Base-by-base conservation (phyloP, 1,140 invertebrate genomes). In the Teleogryllus occipitalis region DNA sequence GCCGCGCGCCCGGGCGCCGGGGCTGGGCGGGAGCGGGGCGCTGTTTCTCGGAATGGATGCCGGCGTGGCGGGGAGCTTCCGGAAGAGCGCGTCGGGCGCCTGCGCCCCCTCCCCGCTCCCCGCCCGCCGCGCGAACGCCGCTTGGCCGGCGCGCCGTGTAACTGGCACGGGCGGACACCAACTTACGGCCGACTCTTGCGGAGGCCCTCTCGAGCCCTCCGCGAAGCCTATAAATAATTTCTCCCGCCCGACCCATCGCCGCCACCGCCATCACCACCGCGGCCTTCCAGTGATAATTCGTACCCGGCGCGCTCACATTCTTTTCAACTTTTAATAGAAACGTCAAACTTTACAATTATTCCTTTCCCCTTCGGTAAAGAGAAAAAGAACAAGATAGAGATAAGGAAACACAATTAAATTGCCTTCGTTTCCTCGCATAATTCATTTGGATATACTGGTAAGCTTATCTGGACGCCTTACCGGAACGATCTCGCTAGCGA, bases 271-370 rank as follows among this genome's bases (percentile, higher is more conserved):
- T 65, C 54, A 10, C 54, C 54, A 10, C 10, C 18, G 10, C 54
- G 10, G 10, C 54, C 54, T 65, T 18, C 54, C 54, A 18, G 54
- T 65, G 54, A 65, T 65, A 65, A 65, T 65, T 65, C 54, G 54
- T 65, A 65, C 54, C 10, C 54, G 18, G 10, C 54, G 54, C 54
- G 54, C 54, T 65, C 54, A 65, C 54, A 65, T 65, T 65, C 54
- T 65, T 65, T 65, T 65, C 54, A 65, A 65, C 54, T 65, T 65
- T 65, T 65, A 65, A 65, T 65, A 65, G 54, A 65, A 65, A 65
- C 54, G 54, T 65, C 54, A 65, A 65, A 65, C 54, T 65, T 65
- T 65, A 65, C 54, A 65, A 65, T 65, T 65, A 65, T 65, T 65
- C 54, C 54, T 65, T 65, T 65, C 7, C 54, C 54, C 18, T 65